Evolutionary conservation across 2,113 vertebrate species (phyloP).

Genomic region (Azemiops feae): DNA sequence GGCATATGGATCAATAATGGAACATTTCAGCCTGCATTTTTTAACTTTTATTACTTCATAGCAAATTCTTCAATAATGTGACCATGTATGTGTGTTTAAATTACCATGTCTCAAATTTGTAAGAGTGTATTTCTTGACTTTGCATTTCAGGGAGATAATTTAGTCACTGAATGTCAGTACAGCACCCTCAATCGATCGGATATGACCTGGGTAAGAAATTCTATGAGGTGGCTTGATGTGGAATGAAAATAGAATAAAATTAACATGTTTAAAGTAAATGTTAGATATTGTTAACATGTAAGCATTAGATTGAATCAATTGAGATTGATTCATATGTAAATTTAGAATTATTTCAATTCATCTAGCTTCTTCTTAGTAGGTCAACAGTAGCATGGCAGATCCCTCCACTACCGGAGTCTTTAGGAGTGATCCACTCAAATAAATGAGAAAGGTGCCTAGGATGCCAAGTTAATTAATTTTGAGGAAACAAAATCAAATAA

Average conservation of each 20-base stretch:
- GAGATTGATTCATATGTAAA: not conserved
- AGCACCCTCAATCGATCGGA: constrained; percentile 77
- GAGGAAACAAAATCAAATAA: not conserved
- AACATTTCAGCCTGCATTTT: not conserved
- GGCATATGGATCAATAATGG: not conserved
- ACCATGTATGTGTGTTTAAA: not conserved
- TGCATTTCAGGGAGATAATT: constrained; percentile 80
- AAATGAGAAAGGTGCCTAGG: not conserved
- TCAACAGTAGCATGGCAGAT: not conserved
- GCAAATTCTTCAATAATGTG: not conserved
- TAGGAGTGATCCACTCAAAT: not conserved
- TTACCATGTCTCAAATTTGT: constrained; percentile 5
- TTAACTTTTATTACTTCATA: not conserved
- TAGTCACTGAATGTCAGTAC: constrained; percentile 86
- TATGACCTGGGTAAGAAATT: constrained; percentile 86
- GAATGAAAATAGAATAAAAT: constrained; percentile 23
- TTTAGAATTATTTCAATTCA: not conserved
- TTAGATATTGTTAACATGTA: constrained; percentile 7
- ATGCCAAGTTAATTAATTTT: not conserved
- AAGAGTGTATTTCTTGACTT: constrained; percentile 34
- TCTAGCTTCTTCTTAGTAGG: not conserved
- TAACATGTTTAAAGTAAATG: constrained; percentile 4
- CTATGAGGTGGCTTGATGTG: not conserved
- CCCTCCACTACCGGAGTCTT: not conserved
- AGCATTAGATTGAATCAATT: not conserved